Percentiles rank a stretch among this genome's conserved stretches.
These are phyloP conservation scores for Epinotia brunnichana DNA, from an alignment of 2,888 invertebrate species.

Conservation along the genomic window DNA sequence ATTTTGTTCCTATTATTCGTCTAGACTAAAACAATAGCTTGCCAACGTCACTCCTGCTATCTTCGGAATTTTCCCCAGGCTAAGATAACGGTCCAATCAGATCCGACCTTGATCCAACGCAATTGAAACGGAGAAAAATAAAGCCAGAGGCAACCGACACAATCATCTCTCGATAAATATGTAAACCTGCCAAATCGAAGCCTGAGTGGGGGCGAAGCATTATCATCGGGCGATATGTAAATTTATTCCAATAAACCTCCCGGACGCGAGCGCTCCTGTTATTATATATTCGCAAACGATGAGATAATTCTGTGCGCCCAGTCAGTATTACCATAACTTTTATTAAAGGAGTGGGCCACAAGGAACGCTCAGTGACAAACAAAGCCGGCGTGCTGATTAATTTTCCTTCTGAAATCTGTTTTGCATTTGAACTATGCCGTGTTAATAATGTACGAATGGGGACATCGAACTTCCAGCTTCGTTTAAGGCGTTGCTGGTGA, in stretches of 20 bases:
- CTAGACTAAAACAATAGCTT: not conserved
- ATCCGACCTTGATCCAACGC: slow-evolving; percentile 31
- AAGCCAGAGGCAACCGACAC: slow-evolving; percentile 58
- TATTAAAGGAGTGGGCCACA: slow-evolving; percentile 77
- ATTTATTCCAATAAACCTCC: slow-evolving; percentile 83
- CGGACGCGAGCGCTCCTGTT: slow-evolving; percentile 69
- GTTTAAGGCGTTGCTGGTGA: slow-evolving; percentile 41
- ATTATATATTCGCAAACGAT: slow-evolving; percentile 83
- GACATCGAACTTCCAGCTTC: slow-evolving; percentile 46
- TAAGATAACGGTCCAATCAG: slow-evolving; percentile 24
- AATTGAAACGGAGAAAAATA: slow-evolving; percentile 51
- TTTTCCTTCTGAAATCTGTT: slow-evolving; percentile 78
- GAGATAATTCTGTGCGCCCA: slow-evolving; percentile 80
- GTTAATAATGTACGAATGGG: slow-evolving; percentile 58
- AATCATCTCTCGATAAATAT: slow-evolving; percentile 79
- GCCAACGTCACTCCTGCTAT: not conserved
- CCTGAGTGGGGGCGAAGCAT: slow-evolving; percentile 65
- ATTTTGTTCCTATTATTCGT: not conserved
- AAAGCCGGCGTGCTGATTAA: slow-evolving; percentile 77
- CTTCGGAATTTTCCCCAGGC: not conserved
- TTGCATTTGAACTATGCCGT: slow-evolving; percentile 71
- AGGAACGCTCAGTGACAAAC: slow-evolving; percentile 70
- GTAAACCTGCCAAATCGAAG: slow-evolving; percentile 78
- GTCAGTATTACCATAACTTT: slow-evolving; percentile 81
- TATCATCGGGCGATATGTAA: slow-evolving; percentile 79